These are phyloP conservation scores for Recurvirostra avosetta DNA, from an alignment of 2,113 vertebrate genomes.

Conservation along the genomic window DNA sequence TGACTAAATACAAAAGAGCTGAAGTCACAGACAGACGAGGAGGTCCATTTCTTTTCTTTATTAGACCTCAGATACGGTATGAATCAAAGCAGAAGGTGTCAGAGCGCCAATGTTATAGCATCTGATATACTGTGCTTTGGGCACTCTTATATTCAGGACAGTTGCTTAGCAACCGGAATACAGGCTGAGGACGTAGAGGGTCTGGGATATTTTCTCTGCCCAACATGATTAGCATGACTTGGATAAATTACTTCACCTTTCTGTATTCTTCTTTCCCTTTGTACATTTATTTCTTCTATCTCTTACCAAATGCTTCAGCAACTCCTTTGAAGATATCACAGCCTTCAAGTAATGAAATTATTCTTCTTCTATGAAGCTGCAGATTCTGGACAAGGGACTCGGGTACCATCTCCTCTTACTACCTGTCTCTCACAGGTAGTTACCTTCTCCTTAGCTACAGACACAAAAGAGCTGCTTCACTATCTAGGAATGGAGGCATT, in stretches of 20 bases:
- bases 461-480: background rate
- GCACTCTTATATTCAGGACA: slow-evolving; percentile 20
- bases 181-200: slow-evolving; percentile 15
- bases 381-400: background rate
- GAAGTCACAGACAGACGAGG: background rate
- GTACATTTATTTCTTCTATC: background rate
- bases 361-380: background rate
- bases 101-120: background rate
- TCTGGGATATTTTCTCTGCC: slow-evolving; percentile 40
- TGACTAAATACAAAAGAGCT: background rate
- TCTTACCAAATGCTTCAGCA: background rate
- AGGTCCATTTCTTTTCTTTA: background rate
- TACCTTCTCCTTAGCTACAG: background rate
- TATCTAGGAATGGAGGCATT: background rate
- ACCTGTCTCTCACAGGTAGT: background rate
- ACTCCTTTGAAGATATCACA: background rate
- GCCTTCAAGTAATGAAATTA: background rate
- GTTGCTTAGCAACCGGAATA: slow-evolving; percentile 56
- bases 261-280: background rate
- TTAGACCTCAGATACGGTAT: background rate
- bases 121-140: slow-evolving; percentile 35
- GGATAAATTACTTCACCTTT: slow-evolving; percentile 50
- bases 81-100: slow-evolving; percentile 36
- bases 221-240: slow-evolving; percentile 9
- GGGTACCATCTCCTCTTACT: background rate